Base-by-base conservation (phyloP, 2,797 vertebrate genomes). In the Eleutherodactylus coqui region DNA sequence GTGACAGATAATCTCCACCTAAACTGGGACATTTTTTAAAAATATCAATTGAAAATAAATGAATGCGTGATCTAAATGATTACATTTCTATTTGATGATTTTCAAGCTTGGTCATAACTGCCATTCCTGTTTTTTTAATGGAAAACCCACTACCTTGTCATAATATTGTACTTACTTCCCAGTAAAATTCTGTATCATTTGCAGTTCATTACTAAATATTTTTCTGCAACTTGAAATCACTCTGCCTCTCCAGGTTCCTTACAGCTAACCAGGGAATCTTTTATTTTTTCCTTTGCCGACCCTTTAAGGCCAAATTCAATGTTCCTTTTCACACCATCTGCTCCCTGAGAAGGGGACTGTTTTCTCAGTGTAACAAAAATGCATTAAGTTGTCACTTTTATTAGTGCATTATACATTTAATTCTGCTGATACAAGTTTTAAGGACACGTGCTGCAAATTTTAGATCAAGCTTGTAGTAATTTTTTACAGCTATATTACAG, bases 261-360 rank as follows among this genome's bases (percentile, higher is more conserved):
- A 93, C 94, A 93, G 94, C 94, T 95, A 96, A 94, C 93, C 93
- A 94, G 93, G 94, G 95, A 96, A 94, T 96, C 95, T 95, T 96
- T 97, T 94, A 94, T 96, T 96, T 96, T 96, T 97, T 98, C 96
- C 95, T 93, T 93, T 92, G 86, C 89, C 64, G 92, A 93, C 93
- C 93, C 95, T 95, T 94, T 93, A 93, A 93, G 95, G 93, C 95
- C 95, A 93, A 93, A 96, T 96, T 96, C 94, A 95, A 92, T 86
- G 92, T 94, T 96, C 95, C 96, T 93, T 96, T 96, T 96, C 96
- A 96, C 93, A 94, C 97, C 97, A 98, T 98, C 97, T 98, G 97
- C 95, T 96, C 92, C 88, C 90, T 73, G 91, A 90, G 93, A 92
- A 58, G 81, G 78, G 90, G 88, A 85, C 84, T 67, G 86, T 84